Base-by-base conservation (phyloP, 2,888 invertebrate species). In the Leptothorax acervorum region DNA sequence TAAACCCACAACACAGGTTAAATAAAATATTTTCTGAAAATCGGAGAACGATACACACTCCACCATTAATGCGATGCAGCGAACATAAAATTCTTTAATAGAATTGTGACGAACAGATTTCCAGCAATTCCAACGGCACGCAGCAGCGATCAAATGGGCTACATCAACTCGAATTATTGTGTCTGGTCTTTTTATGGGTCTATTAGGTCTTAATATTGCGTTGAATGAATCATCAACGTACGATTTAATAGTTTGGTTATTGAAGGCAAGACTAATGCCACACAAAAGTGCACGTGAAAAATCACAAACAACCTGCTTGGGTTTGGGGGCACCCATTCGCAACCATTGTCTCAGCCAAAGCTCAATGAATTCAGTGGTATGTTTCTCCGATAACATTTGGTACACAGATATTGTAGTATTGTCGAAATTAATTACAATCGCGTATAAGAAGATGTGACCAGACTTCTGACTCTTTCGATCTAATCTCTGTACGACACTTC, bases 401-500 rank as follows among this genome's bases (percentile, higher is more conserved):
- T 66, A 0, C 0, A 66, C 65, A 45, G 65, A 23, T 2, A 66
- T 66, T 15, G 42, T 45, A 1, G 15, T 66, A 1, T 15, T 15
- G 15, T 66, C 42, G 8, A 66, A 66, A 23, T 66, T 66, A 3
- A 45, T 66, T 15, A 66, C 65, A 45, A 66, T 45, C 0, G 42
- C 23, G 15, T 66, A 66, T 23, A 66, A 66, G 8, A 45, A 66
- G 3, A 66, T 66, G 8, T 66, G 60, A 60, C 60, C 60, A 48
- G 48, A 48, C 4, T 53, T 53, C n/a, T 53, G 8, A 53, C 53
- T 0, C 2, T 53, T 53, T n/a, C n/a, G n/a, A 9, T 53, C n/a
- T 53, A 53, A 2, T 53, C 2, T 53, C 8, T 3, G 8, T n/a
- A 53, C 53, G 3, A 53, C 3, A n/a, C 53, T 53, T 18, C 9